These are phyloP conservation scores for Xestia ashworthii DNA, from an alignment of 2,888 invertebrate species.

Conservation along the genomic window DNA sequence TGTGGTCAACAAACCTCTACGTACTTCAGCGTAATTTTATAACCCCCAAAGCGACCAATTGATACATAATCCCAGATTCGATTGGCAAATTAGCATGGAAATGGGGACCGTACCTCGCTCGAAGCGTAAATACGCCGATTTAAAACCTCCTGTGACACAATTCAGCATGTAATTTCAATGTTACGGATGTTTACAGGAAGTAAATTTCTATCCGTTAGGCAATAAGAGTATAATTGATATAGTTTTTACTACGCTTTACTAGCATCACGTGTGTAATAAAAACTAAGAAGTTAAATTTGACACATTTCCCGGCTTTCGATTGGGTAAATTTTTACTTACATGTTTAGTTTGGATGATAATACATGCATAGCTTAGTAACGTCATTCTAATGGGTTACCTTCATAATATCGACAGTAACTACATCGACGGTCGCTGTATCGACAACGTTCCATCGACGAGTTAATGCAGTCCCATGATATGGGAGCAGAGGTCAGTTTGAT, in stretches of 20 bases:
- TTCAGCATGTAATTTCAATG: constrained; percentile 21
- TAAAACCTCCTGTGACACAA: constrained; percentile 11
- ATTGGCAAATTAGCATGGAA: constrained; percentile 54
- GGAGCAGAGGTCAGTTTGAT: neutral
- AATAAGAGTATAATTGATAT: neutral
- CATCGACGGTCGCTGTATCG: no score
- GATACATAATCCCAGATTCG: constrained; percentile 39
- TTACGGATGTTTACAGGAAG: neutral
- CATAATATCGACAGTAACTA: no score
- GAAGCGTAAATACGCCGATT: constrained; percentile 36
- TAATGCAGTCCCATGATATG: no score
- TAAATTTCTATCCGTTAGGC: constrained; percentile 3
- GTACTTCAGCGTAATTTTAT: neutral
- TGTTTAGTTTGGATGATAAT: neutral
- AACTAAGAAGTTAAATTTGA: neutral
- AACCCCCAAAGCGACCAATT: constrained; percentile 17
- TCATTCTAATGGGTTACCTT: no score
- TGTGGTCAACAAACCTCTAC: neutral
- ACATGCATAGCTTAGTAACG: neutral
- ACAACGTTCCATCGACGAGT: no score
- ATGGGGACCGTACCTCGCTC: constrained; percentile 16
- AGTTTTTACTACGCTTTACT: neutral
- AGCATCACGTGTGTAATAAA: neutral
- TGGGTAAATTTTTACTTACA: neutral
- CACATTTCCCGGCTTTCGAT: neutral